A percentile compares a stretch with the other conserved stretches of the same genome.
Conservation (phyloP, 2,797 vertebrate species). For the Naso thynnoides region DNA sequence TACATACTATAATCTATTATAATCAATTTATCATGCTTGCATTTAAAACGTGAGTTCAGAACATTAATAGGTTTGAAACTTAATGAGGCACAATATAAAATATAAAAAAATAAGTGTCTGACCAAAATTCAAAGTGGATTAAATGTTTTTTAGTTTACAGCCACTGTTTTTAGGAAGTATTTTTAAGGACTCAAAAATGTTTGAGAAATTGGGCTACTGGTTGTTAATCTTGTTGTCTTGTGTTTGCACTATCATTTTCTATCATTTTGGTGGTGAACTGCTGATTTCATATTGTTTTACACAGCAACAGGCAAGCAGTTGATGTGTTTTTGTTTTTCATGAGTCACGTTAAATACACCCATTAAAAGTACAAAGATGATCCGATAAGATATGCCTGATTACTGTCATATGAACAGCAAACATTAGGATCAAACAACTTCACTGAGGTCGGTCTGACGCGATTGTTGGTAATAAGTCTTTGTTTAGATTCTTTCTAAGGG, state of each 20-base stretch:
- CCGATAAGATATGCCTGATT: not conserved
- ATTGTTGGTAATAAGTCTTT: too few relatives aligned
- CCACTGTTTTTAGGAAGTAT: not conserved
- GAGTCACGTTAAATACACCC: not conserved
- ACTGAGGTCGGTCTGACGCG: too few relatives aligned
- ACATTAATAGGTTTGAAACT: conserved; percentile 14
- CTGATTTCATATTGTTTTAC: not conserved
- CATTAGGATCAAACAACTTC: conserved; percentile 5
- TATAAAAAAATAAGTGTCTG: conserved; percentile 10
- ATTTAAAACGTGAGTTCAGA: conserved; percentile 9
- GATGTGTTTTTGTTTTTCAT: not conserved
- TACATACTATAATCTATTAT: too few relatives aligned
- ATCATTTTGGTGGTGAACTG: not conserved
- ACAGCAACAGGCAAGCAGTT: not conserved
- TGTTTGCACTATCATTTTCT: not conserved
- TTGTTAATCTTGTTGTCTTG: not conserved
- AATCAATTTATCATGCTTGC: too few relatives aligned
- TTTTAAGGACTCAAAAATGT: not conserved
- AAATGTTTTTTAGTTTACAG: not conserved
- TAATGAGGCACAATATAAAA: conserved; percentile 4
- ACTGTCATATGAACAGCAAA: not conserved
- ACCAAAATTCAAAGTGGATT: not conserved
- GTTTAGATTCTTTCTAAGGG: not conserved
- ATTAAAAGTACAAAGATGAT: not conserved
- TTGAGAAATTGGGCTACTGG: not conserved